Conservation (phyloP, 2,888 invertebrate species). For the Drosophila melanocephala region DNA sequence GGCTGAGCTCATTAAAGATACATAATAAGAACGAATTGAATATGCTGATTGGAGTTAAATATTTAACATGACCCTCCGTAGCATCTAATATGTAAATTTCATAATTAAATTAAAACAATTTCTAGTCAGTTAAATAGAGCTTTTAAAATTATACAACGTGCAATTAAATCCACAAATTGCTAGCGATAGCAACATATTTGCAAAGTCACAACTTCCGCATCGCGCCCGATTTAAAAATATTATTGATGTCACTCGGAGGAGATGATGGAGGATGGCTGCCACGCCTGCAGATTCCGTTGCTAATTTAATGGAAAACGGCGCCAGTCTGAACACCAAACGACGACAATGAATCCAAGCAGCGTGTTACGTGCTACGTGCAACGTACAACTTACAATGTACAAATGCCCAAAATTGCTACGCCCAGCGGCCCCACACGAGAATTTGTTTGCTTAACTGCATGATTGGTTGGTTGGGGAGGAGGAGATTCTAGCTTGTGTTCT, state of each 20-base stretch:
- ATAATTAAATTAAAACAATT: constrained; percentile 35
- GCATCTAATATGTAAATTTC: constrained; percentile 29
- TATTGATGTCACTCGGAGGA: constrained; percentile 2
- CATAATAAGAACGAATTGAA: constrained; percentile 1
- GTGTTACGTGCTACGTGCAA: constrained; percentile 2
- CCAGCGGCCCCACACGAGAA: constrained; percentile 17
- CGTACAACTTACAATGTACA: constrained; percentile 6
- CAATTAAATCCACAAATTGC: constrained; percentile 43
- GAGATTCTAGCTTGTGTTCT: not conserved
- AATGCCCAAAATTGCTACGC: constrained; percentile 17
- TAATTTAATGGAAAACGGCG: constrained; percentile 55
- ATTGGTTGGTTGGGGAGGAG: constrained; percentile 30
- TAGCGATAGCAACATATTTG: constrained; percentile 24
- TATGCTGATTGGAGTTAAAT: constrained; percentile 7
- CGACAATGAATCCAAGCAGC: constrained; percentile 17
- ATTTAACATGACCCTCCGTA: constrained; percentile 4
- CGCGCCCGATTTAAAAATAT: constrained; percentile 18
- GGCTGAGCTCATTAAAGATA: constrained; percentile 23
- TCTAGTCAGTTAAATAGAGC: not conserved
- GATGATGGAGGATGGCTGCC: not conserved
- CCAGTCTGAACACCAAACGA: constrained; percentile 44
- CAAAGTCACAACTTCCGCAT: constrained; percentile 36
- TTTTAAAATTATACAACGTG: constrained; percentile 2
- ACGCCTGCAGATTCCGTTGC: constrained; percentile 22
- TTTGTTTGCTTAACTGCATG: constrained; percentile 56